Conservation (phyloP, 2,113 vertebrate species). For the Dromiciops gliroides region DNA sequence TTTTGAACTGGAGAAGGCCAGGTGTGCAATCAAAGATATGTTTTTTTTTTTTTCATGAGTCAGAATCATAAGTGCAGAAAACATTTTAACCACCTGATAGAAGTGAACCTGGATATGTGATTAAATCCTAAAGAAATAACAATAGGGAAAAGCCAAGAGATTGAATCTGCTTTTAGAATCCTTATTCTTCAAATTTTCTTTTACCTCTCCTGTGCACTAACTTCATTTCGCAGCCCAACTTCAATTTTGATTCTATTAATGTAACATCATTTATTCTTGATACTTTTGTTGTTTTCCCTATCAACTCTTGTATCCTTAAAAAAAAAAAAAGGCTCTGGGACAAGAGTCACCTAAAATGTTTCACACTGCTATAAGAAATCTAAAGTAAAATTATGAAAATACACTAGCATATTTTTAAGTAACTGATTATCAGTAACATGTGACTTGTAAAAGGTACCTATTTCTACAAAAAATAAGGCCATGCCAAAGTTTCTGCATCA, state of each 20-base stretch:
- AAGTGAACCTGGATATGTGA: neutral
- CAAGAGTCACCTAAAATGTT: neutral
- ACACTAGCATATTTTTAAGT: neutral
- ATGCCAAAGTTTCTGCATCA: conserved; percentile 1
- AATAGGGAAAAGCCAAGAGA: conserved; percentile 14
- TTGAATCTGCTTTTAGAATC: neutral
- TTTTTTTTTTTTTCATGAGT: conserved; percentile 1
- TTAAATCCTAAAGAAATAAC: conserved; percentile 25
- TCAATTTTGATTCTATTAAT: neutral
- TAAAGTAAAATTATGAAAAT: neutral
- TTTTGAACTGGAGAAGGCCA: conserved; percentile 39
- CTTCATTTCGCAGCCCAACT: neutral
- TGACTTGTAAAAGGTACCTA: neutral
- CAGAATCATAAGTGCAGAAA: conserved; percentile 23
- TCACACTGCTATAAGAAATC: neutral
- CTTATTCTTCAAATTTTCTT: neutral
- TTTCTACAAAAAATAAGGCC: conserved; percentile 3
- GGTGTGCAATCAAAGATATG: conserved; percentile 48
- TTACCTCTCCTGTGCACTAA: neutral
- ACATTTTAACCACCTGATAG: conserved; percentile 17
- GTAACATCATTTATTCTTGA: neutral
- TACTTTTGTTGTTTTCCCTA: neutral
- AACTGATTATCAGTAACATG: neutral
- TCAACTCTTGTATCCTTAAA: neutral
- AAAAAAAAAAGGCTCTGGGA: neutral